These are phyloP conservation scores for Ceratina japonica DNA, from an alignment of 1,140 invertebrate species.

Conservation along the genomic window DNA sequence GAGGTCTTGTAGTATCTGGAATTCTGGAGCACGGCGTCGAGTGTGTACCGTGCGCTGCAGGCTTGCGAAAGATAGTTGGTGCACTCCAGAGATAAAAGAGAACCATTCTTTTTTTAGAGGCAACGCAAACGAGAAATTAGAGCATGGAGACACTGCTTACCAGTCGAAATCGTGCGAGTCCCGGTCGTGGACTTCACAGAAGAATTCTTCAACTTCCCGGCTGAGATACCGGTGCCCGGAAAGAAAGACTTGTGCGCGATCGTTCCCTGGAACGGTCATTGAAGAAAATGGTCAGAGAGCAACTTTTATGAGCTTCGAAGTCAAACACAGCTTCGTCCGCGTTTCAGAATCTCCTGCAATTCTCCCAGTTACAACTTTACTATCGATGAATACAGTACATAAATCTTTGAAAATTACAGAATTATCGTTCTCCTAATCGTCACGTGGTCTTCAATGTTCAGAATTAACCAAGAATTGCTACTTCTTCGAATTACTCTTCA, in stretches of 20 bases:
- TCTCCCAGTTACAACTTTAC: too few relatives aligned
- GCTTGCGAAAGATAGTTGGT: slow-evolving; percentile 65
- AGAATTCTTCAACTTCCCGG: slow-evolving; percentile 25
- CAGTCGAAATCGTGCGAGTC: slow-evolving; percentile 43
- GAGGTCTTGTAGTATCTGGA: slow-evolving; percentile 60
- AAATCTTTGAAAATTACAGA: too few relatives aligned
- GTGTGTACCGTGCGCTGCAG: slow-evolving; percentile 59
- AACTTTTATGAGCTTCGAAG: background rate
- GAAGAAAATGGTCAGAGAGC: slow-evolving; percentile 8
- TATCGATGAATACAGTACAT: too few relatives aligned
- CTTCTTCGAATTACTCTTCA: too few relatives aligned
- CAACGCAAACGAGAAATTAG: slow-evolving; percentile 64
- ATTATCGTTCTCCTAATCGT: too few relatives aligned
- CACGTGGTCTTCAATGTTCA: too few relatives aligned
- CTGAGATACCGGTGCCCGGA: background rate
- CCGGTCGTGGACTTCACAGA: slow-evolving; percentile 21
- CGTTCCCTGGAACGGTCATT: slow-evolving; percentile 8
- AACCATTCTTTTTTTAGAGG: slow-evolving; percentile 61
- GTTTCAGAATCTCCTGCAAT: background rate
- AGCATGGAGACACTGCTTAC: slow-evolving; percentile 46
- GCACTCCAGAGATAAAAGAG: slow-evolving; percentile 62
- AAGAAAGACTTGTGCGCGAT: background rate
- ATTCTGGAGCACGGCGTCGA: slow-evolving; percentile 62
- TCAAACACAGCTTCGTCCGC: background rate
- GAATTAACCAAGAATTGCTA: too few relatives aligned